A percentile compares a stretch with the other conserved stretches of the same genome.
These are phyloP conservation scores for Acanthurus leucopareius DNA, from an alignment of 2,797 vertebrate species.

Conservation along the genomic window DNA sequence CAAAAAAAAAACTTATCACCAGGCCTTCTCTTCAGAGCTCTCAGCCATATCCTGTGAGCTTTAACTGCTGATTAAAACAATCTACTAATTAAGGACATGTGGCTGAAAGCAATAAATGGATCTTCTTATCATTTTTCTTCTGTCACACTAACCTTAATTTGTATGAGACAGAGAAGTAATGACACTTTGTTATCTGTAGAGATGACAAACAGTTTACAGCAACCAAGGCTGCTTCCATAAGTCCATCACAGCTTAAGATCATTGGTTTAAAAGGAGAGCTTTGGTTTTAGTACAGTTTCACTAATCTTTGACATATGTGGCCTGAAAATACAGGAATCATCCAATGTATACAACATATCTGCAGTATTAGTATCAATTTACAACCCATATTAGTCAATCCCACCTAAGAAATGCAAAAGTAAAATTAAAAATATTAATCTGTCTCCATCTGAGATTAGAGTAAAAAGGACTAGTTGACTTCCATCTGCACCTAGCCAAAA, in stretches of 20 bases:
- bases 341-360: neutral
- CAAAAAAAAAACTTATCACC: no score
- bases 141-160: no score
- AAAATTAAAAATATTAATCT: neutral
- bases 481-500: neutral
- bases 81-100: no score
- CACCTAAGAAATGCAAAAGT: neutral
- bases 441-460: constrained; percentile 1
- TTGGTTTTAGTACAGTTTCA: neutral
- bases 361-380: neutral
- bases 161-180: no score
- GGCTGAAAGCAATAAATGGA: no score
- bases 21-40: no score
- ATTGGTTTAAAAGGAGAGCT: neutral
- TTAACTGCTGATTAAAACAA: no score
- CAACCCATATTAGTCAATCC: neutral
- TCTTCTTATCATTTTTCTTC: no score
- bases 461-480: neutral
- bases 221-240: neutral
- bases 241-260: neutral
- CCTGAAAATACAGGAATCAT: neutral
- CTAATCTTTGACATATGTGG: neutral
- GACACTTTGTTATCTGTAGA: no score
- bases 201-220: no score
- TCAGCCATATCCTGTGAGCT: no score